phyloP scores from a whole-genome alignment of 23 tunicate species.

The Phallusia fumigata region DNA sequence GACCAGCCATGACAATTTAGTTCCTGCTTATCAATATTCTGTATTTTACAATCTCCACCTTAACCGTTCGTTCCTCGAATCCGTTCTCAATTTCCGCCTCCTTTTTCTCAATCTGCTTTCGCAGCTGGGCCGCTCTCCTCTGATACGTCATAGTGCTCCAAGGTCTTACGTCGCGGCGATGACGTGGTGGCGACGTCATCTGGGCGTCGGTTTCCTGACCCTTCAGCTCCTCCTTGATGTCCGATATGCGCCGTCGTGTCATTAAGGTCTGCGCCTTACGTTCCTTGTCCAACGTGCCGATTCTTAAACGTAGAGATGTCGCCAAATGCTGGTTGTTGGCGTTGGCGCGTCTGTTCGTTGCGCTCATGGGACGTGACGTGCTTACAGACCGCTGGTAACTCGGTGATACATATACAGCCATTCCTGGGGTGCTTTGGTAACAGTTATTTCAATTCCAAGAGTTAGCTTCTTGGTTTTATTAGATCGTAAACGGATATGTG shows the following conservation, averaged over 20 bases:
- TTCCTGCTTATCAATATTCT: too few relatives aligned
- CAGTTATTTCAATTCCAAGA: too few relatives aligned
- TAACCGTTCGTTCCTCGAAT: too few relatives aligned
- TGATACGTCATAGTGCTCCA: not conserved
- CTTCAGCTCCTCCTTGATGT: not conserved
- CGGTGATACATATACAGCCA: too few relatives aligned
- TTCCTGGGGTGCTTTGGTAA: too few relatives aligned
- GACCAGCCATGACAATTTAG: too few relatives aligned
- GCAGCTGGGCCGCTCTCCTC: not conserved
- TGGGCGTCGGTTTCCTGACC: not conserved
- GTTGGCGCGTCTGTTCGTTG: not conserved
- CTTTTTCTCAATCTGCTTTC: not conserved
- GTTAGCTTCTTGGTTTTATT: too few relatives aligned
- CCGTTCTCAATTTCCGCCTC: not conserved
- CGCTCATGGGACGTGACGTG: constrained; percentile 7
- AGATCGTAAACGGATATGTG: too few relatives aligned
- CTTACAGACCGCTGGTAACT: too few relatives aligned
- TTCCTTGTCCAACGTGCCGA: not conserved
- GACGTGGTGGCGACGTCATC: not conserved
- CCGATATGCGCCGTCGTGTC: not conserved
- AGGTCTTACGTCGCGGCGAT: not conserved
- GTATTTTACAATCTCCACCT: too few relatives aligned
- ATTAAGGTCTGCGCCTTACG: not conserved
- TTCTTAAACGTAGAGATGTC: not conserved
- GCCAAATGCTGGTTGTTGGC: not conserved